These are phyloP conservation scores for Calonectris borealis DNA, from an alignment of 2,113 vertebrate genomes.

Conservation along the genomic window DNA sequence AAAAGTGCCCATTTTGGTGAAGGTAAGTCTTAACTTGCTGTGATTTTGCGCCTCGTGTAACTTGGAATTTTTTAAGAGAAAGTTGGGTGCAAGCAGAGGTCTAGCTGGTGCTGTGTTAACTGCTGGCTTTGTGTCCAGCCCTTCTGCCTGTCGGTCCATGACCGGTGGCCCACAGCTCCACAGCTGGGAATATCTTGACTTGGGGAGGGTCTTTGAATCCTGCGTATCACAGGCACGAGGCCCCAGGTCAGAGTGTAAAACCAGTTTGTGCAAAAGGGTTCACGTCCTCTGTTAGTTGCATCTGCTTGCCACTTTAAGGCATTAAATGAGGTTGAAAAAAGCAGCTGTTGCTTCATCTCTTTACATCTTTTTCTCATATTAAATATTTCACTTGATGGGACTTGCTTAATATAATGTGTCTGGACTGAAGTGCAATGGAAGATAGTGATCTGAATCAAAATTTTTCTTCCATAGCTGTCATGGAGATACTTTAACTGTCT, in stretches of 20 bases:
- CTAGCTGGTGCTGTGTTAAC: background rate
- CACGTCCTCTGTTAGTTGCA: too few relatives aligned
- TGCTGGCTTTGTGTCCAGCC: background rate
- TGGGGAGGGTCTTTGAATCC: too few relatives aligned
- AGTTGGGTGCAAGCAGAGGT: background rate
- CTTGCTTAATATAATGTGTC: background rate
- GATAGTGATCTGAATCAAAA: background rate
- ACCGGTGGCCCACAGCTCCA: too few relatives aligned
- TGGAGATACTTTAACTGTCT: background rate
- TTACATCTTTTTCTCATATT: background rate
- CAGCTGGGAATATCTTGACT: background rate
- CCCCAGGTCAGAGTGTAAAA: background rate
- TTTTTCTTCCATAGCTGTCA: background rate
- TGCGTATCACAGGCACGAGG: rapidly evolving
- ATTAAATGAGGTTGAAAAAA: background rate
- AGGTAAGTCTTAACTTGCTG: background rate
- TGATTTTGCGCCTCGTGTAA: background rate
- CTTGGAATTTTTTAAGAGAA: background rate
- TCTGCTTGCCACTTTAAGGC: background rate
- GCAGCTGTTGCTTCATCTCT: background rate
- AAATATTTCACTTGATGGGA: background rate
- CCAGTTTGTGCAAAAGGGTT: background rate
- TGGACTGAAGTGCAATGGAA: background rate
- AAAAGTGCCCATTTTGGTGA: background rate
- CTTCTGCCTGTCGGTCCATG: rapidly evolving